phyloP scores from a whole-genome alignment of 2,797 vertebrate genomes.

The Toxotes lorentzi region DNA sequence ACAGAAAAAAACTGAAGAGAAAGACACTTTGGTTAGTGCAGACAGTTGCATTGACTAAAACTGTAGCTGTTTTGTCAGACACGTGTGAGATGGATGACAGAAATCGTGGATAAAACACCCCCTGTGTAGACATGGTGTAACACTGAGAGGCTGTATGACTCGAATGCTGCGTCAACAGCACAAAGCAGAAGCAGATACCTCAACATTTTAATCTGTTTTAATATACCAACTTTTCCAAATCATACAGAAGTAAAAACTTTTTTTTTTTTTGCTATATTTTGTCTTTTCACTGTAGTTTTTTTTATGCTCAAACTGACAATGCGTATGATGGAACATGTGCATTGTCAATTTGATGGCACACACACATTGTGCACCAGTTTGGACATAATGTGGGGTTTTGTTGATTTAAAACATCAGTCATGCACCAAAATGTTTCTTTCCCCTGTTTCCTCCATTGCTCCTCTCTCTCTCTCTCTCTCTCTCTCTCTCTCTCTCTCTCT shows the following conservation, averaged over 20 bases:
- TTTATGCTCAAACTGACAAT: slow-evolving; percentile 16
- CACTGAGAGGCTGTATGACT: neutral
- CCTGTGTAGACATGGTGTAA: neutral
- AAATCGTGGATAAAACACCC: neutral
- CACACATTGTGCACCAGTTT: neutral
- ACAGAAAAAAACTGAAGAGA: neutral
- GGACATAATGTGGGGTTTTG: slow-evolving; percentile 10
- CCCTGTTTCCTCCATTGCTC: slow-evolving; percentile 14
- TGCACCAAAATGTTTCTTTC: slow-evolving; percentile 33
- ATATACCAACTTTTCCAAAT: neutral
- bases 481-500: no score
- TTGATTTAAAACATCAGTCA: slow-evolving; percentile 37
- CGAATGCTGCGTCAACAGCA: neutral
- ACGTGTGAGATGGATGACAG: neutral
- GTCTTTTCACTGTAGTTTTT: neutral
- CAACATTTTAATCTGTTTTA: neutral
- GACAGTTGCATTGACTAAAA: neutral
- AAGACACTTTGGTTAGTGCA: neutral
- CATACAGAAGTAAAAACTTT: neutral
- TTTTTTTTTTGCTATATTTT: neutral
- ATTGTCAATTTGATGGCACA: no score
- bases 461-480: slow-evolving; percentile 30
- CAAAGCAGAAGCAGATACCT: neutral
- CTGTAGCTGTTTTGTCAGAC: neutral
- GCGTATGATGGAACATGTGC: no score